Evolutionary conservation across 2,888 invertebrate species (phyloP).

Genomic region (Drosophila kuntzei): DNA sequence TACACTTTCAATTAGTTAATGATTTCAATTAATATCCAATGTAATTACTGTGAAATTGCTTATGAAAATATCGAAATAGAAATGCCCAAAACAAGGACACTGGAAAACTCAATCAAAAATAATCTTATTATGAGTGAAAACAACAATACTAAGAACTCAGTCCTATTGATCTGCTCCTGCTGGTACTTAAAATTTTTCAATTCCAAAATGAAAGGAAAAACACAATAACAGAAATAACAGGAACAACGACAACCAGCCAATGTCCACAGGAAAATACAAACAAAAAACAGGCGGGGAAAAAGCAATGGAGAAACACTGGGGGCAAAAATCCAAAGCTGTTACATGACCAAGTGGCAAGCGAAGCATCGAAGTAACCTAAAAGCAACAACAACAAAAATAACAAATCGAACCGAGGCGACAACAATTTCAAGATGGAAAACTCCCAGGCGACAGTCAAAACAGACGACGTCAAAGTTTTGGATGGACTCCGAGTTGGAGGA

Average conservation of each 20-base stretch:
- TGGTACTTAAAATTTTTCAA: conserved; percentile 48
- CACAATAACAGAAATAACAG: conserved; percentile 44
- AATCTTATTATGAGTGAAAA: conserved; percentile 66
- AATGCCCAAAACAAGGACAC: conserved; percentile 4
- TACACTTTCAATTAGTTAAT: conserved; percentile 5
- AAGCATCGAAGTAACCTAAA: conserved; percentile 44
- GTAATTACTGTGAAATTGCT: conserved; percentile 14
- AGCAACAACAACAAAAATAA: conserved; percentile 44
- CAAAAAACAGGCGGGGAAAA: conserved; percentile 6
- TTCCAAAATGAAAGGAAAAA: conserved; percentile 29
- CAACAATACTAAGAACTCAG: conserved; percentile 15
- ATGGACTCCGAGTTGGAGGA: conserved; percentile 5
- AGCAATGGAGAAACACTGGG: conserved; percentile 24
- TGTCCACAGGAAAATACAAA: conserved; percentile 27
- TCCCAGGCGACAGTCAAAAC: conserved; percentile 48
- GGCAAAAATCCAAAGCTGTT: conserved; percentile 43
- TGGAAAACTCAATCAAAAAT: conserved; percentile 74
- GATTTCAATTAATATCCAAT: too few species aligned
- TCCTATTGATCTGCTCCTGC: conserved; percentile 18
- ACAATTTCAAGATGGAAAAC: conserved; percentile 44
- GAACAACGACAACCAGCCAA: conserved; percentile 42
- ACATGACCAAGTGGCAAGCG: conserved; percentile 37
- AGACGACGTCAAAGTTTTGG: conserved; percentile 43
- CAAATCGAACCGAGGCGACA: conserved; percentile 51
- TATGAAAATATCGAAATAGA: conserved; percentile 18